A percentile compares a stretch with the other conserved stretches of the same genome.
phyloP scores from a whole-genome alignment of 2,797 vertebrate genomes.

The Microcaecilia unicolor region DNA sequence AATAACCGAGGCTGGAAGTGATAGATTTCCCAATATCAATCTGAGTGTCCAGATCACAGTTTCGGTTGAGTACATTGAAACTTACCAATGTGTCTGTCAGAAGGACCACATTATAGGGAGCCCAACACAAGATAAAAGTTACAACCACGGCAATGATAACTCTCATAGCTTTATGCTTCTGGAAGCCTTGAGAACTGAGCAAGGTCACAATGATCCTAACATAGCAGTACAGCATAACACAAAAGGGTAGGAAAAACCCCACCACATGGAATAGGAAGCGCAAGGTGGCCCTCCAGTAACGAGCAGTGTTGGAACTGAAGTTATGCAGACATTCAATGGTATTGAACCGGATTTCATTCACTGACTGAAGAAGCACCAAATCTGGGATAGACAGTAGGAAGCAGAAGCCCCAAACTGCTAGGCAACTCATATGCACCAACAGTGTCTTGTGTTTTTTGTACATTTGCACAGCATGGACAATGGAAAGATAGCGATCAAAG shows the following conservation, averaged over 20 bases:
- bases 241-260: slow-evolving; percentile 40
- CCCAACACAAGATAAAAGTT: slow-evolving; percentile 78
- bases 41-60: slow-evolving; percentile 26
- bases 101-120: slow-evolving; percentile 67
- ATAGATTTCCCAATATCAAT: slow-evolving; percentile 50
- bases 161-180: slow-evolving; percentile 65
- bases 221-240: slow-evolving; percentile 67
- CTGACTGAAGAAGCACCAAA: slow-evolving; percentile 20
- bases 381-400: slow-evolving; percentile 40
- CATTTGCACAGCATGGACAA: slow-evolving; percentile 41
- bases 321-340: slow-evolving; percentile 18
- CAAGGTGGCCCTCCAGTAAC: slow-evolving; percentile 2
- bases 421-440: slow-evolving; percentile 15
- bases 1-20: slow-evolving; percentile 58
- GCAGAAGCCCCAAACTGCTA: slow-evolving; percentile 31
- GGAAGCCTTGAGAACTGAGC: slow-evolving; percentile 45
- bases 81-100: slow-evolving; percentile 53
- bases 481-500: slow-evolving; percentile 45
- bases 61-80: neutral
- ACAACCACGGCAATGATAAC: slow-evolving; percentile 67
- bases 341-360: slow-evolving; percentile 12
- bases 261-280: slow-evolving; percentile 22
- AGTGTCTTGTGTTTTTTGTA: slow-evolving; percentile 25
- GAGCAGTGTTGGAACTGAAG: neutral
- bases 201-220: slow-evolving; percentile 58